Evolutionary conservation across 2,113 vertebrate species (phyloP).

Genomic region (Podilymbus podiceps): DNA sequence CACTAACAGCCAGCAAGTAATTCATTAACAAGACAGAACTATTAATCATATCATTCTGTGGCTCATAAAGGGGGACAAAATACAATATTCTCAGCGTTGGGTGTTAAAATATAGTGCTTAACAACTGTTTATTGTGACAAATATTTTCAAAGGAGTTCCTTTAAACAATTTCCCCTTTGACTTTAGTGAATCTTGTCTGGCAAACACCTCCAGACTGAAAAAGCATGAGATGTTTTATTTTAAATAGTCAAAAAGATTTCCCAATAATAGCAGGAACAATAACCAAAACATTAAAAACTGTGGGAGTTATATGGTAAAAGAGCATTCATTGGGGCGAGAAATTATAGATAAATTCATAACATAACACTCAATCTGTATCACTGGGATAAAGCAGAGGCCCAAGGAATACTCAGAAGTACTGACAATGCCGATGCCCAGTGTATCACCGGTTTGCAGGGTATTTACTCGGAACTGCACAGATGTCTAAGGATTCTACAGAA

Average conservation of each 20-base stretch:
- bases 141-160: not conserved
- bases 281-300: not conserved
- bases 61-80: not conserved
- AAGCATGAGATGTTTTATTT: not conserved
- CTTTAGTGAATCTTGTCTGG: not conserved
- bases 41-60: not conserved
- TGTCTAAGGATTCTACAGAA: not conserved
- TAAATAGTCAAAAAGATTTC: not conserved
- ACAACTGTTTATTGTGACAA: not conserved
- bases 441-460: not conserved
- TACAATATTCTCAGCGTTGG: not conserved
- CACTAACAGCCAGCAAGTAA: constrained; percentile 18
- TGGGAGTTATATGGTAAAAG: not conserved
- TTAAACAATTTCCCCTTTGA: not conserved
- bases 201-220: not conserved
- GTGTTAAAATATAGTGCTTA: not conserved
- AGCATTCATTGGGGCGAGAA: not conserved
- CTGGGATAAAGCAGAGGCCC: not conserved
- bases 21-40: constrained; percentile 2
- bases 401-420: not conserved
- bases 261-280: not conserved
- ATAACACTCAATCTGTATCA: not conserved
- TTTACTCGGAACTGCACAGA: not conserved
- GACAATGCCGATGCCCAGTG: not conserved
- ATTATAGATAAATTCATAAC: not conserved